These are phyloP conservation scores for Dryococelus australis DNA, from an alignment of 2,888 invertebrate genomes.

Conservation along the genomic window DNA sequence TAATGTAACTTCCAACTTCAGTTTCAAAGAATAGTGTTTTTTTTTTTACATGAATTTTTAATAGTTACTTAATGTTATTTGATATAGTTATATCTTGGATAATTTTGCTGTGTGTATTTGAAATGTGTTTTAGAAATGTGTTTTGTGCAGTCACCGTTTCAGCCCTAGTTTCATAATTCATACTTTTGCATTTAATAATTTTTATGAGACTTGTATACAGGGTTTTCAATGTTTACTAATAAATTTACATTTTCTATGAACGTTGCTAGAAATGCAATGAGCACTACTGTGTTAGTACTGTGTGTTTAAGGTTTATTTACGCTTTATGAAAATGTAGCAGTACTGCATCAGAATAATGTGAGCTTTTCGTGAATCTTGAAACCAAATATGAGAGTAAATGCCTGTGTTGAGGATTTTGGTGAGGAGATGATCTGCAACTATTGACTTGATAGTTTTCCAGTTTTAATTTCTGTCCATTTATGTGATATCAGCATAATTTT, in stretches of 20 bases:
- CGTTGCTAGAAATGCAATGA: neutral
- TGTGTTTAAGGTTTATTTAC: neutral
- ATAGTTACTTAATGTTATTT: neutral
- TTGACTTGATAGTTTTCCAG: neutral
- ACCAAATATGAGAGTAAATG: neutral
- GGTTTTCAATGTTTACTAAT: slow-evolving; percentile 10
- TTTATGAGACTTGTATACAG: slow-evolving; percentile 6
- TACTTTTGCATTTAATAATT: slow-evolving; percentile 13
- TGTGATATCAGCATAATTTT: neutral
- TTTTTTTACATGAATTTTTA: neutral
- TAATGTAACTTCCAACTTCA: neutral
- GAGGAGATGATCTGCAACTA: neutral
- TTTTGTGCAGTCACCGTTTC: neutral
- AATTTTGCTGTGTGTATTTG: neutral
- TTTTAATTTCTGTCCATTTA: slow-evolving; percentile 16
- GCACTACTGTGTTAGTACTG: neutral
- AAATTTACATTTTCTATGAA: neutral
- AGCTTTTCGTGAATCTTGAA: neutral
- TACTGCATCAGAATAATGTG: neutral
- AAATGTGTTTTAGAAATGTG: neutral
- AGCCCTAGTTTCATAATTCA: neutral
- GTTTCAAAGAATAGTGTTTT: neutral
- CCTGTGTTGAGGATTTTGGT: neutral
- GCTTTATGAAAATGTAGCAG: neutral
- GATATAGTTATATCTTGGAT: neutral